Evolutionary conservation across 2,888 invertebrate species (phyloP).

Genomic region (Cryptocheilus praepositus): DNA sequence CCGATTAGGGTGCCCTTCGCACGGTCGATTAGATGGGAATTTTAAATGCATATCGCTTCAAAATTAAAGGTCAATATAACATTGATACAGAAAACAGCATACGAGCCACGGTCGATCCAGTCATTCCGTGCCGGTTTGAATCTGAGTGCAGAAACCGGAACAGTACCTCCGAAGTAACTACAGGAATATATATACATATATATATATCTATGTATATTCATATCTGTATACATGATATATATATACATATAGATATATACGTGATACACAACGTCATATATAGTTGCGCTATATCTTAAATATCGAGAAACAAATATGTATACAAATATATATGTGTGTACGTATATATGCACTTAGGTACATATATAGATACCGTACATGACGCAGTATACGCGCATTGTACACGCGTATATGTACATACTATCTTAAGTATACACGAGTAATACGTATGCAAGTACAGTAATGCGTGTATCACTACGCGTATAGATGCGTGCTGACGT

Average conservation of each 20-base stretch:
- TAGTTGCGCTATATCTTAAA: conserved; percentile 4
- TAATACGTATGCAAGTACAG: conserved; percentile 23
- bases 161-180: conserved; percentile 67
- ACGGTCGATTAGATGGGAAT: too few species aligned
- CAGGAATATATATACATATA: conserved; percentile 57
- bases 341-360: conserved; percentile 34
- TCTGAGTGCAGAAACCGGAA: conserved; percentile 73
- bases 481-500: conserved; percentile 56
- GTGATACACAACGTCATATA: conserved; percentile 45
- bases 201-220: conserved; percentile 9
- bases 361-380: conserved; percentile 44
- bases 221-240: conserved; percentile 22
- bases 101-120: conserved; percentile 39
- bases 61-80: too few species aligned
- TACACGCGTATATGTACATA: conserved; percentile 38
- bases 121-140: conserved; percentile 58
- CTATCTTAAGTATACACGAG: background rate
- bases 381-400: conserved; percentile 48
- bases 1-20: background rate
- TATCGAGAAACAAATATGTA: conserved; percentile 15
- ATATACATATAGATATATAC: conserved; percentile 16
- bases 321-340: conserved; percentile 32
- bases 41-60: too few species aligned
- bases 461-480: conserved; percentile 42
- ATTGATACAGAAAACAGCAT: background rate